Base-by-base conservation (phyloP, 2,113 vertebrate genomes). In the Xenopus borealis region DNA sequence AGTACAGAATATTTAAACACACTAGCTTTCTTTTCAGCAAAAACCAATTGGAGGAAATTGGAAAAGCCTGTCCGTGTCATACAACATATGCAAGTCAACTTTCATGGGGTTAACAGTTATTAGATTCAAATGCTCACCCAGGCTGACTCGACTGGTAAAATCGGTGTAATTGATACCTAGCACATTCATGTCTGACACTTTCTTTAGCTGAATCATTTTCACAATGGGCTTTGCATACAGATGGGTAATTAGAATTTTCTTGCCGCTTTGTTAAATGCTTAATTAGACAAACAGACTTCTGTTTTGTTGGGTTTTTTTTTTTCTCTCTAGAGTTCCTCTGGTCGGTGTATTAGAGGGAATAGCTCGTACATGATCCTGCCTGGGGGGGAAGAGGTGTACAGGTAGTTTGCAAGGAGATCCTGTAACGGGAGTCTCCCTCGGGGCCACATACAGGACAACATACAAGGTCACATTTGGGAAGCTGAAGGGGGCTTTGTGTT, bases 401-500 rank as follows among this genome's bases (percentile, higher is more conserved):
- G 44, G 20, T 19, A 40, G 62, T 12, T n/a, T 55, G 47, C 47
- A 55, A 55, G 17, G 12, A n/a, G 53, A 50, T 47, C 72, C 63
- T 61, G 65, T 75, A 75, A 75, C 10, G 3, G 65, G 11, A 74
- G 63, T 67, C 10, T 47, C 53, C 72, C 72, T 10, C 12, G 10
- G 72, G 44, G 72, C 16, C 65, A 10, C 17, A 44, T 27, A 18
- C 17, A 44, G 53, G 10, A 4, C 6, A 50, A 46, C 20, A 62
- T 19, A 62, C 52, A 74, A 74, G 72, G 64, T 67, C 72, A 75
- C 65, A 52, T 75, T 62, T 33, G 65, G 13, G 40, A 74, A 47
- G 18, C 1, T 27, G 52, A 19, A 20, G 18, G 10, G 19, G 20
- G 19, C 40, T 71, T 23, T 23, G 27, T 17, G 7, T 40, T 16